Percentiles rank a stretch among this genome's conserved stretches.
Evolutionary conservation across 2,888 invertebrate genomes (phyloP).

Genomic region (Lasiommata megera): DNA sequence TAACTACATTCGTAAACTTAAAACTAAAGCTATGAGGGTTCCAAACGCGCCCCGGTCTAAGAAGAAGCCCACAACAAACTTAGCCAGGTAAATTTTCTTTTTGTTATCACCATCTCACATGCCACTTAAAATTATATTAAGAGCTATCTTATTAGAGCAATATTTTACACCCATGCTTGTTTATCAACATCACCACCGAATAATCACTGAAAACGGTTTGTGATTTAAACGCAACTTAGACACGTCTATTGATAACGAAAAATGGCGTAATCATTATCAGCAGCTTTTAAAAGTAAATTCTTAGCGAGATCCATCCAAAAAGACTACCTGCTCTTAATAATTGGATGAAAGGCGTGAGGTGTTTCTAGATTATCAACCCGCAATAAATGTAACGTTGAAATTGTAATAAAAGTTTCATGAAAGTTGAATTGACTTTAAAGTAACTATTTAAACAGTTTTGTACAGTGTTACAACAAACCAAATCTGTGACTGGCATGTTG

Average conservation of each 20-base stretch:
- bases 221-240: background rate
- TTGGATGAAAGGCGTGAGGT: slow-evolving; percentile 6
- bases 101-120: no score
- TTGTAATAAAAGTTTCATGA: slow-evolving; percentile 20
- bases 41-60: no score
- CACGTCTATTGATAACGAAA: background rate
- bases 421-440: slow-evolving; percentile 23
- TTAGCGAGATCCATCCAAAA: slow-evolving; percentile 9
- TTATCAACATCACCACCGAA: background rate
- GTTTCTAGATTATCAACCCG: slow-evolving; percentile 1
- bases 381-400: slow-evolving; percentile 16
- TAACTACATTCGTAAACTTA: no score
- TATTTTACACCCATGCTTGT: background rate
- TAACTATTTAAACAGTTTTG: slow-evolving; percentile 19
- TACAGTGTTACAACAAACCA: slow-evolving; percentile 3
- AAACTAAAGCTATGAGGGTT: no score
- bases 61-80: no score
- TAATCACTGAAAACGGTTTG: background rate
- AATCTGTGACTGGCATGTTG: slow-evolving; percentile 3
- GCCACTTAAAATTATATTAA: no score
- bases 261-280: slow-evolving; percentile 17
- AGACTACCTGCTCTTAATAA: slow-evolving; percentile 11
- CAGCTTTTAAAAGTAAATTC: slow-evolving; percentile 12
- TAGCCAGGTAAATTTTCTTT: no score
- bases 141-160: no score